Conservation (phyloP, 2,113 vertebrate genomes). For the Cynocephalus volans region DNA sequence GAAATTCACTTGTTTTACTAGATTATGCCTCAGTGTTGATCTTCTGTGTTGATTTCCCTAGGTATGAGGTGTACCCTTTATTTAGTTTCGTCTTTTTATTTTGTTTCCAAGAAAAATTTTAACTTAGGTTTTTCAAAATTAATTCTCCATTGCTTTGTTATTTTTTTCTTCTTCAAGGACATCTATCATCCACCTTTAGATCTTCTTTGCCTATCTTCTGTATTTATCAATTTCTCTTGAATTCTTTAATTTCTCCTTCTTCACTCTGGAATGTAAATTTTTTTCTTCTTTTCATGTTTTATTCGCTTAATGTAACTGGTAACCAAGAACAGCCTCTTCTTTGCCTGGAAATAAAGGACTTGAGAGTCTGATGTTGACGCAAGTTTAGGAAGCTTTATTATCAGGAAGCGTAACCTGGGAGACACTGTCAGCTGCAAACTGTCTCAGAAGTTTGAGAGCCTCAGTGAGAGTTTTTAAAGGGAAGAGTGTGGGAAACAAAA, state of each 20-base stretch:
- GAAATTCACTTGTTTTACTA: slow-evolving; percentile 26
- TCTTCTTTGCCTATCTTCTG: neutral
- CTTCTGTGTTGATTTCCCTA: neutral
- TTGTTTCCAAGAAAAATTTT: neutral
- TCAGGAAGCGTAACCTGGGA: no score
- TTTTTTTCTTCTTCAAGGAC: neutral
- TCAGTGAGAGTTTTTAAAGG: no score
- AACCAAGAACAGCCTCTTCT: no score
- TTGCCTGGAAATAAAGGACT: no score
- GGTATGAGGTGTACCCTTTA: neutral
- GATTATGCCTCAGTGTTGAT: neutral
- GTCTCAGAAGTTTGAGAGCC: no score
- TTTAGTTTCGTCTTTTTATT: neutral
- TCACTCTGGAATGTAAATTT: neutral
- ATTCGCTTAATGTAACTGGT: neutral
- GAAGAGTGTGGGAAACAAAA: no score
- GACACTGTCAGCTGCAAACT: no score
- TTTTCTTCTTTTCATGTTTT: neutral
- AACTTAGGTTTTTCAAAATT: neutral
- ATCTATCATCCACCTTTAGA: neutral
- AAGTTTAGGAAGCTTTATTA: no score
- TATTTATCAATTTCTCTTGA: slow-evolving; percentile 32
- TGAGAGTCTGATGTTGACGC: no score
- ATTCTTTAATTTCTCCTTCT: neutral
- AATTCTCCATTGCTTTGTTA: neutral